Base-by-base conservation (phyloP, 2,888 invertebrate genomes). In the Eurois occulta region DNA sequence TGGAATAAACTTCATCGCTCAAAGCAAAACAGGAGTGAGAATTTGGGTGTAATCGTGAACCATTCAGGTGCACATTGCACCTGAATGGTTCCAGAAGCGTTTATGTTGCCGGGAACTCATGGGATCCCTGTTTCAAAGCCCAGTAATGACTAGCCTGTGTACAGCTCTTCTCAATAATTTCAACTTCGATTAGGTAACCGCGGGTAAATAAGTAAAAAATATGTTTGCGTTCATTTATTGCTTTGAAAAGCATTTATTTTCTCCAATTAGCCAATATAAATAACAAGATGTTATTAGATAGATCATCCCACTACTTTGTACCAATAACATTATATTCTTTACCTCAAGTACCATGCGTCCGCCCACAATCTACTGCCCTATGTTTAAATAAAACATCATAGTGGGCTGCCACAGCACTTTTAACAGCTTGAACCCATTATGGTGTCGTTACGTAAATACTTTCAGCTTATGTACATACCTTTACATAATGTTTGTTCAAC, bases 371-470 rank as follows among this genome's bases (percentile, higher is more conserved):
- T 46, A 0, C 38, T 0, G 43, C 76, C 74, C 66, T 80, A 46
- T 86, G 69, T 83, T 81, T 81, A 76, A 32, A 67, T 80, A 83
- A 71, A 87, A 83, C 69, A 81, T 77, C 80, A 81, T 86, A 85
- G 88, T 85, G 79, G 80, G 73, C 62, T 80, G 46, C 84, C 83
- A 79, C 83, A 86, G 82, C 85, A 89, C 89, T 91, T 91, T 93
- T 91, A 91, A 91, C 87, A 87, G 90, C 91, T 90, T 92, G 88
- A 90, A 90, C 90, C 91, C 92, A 93, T 94, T 92, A 93, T 89
- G 86, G 81, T 83, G 83, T 91, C 90, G 87, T 93, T 93, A 94
- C 91, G 93, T 91, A 92, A 94, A 94, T 94, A 93, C 92, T 91
- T 93, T 93, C 90, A 92, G 90, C 91, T 87, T 91, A 84, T 91